These are phyloP conservation scores for Erethizon dorsatum DNA, from an alignment of 2,797 vertebrate species.

Conservation along the genomic window DNA sequence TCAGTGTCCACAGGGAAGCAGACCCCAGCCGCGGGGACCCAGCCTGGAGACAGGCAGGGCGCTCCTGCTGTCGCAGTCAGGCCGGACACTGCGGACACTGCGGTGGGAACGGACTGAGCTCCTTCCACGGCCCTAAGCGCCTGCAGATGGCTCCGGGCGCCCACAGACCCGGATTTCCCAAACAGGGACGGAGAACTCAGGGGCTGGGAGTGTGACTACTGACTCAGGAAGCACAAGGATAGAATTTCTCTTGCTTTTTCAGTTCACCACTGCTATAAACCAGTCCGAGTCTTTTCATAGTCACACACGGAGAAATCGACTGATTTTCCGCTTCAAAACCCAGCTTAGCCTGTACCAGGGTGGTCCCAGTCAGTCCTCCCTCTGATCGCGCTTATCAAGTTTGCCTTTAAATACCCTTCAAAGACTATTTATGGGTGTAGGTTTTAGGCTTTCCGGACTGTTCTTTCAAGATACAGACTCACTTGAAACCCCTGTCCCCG, in stretches of 20 bases:
- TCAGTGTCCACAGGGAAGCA: not conserved
- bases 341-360: not conserved
- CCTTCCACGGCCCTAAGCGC: not conserved
- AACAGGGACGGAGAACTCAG: fast-evolving
- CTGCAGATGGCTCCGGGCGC: fast-evolving
- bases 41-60: fast-evolving
- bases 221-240: not conserved
- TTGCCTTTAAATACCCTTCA: constrained; percentile 46
- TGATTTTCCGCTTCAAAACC: constrained; percentile 8
- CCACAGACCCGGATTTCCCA: not conserved
- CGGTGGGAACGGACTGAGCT: fast-evolving
- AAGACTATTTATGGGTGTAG: constrained; percentile 60
- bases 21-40: not conserved
- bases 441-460: constrained; percentile 63
- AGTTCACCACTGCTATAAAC: not conserved
- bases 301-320: not conserved
- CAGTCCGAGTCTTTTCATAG: not conserved
- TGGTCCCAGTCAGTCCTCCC: constrained; percentile 41
- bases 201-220: not conserved
- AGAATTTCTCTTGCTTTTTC: not conserved
- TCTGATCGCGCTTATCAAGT: constrained; percentile 1
- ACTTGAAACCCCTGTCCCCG: constrained; percentile 53
- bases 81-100: no score
- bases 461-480: constrained; percentile 65
- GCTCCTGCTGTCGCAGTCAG: fast-evolving